Base-by-base conservation (phyloP, 2,888 invertebrate species). In the Hirtodrosophila histrioides region DNA sequence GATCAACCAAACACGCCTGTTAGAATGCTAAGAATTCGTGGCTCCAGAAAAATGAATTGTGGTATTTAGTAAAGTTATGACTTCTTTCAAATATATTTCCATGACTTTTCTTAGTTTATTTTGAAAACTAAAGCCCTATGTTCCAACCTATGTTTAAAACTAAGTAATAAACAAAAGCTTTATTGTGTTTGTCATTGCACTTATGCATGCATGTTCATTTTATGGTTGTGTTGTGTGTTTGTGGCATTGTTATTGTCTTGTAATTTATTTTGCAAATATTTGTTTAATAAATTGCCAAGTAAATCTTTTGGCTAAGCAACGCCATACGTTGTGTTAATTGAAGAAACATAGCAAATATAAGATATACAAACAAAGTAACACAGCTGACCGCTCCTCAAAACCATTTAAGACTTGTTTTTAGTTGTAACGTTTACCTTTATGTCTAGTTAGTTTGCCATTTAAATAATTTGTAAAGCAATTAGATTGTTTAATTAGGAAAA, bases 271-370 rank as follows among this genome's bases (percentile, higher is more conserved):
- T 12, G 43, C 45, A 43, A 61, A 58, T 62, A 63, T 63, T 77
- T 69, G 55, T 44, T 54, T 58, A 58, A 56, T 56, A 65, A 75
- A 64, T 70, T 69, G 50, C 54, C 41, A 49, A 61, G 36, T 12
- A 74, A 67, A 57, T 67, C 31, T 44, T 44, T 41, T 49, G 29
- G 43, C 17, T 27, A 24, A 24, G 24, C 23, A 37, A 35, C 40
- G 37, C 35, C 8, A 46, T 51, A 55, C 39, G 29, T 49, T 37
- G 17, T 50, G 33, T 17, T 73, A 58, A 64, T 68, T 54, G 41
- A 53, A 58, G 17, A 50, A 54, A 33, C 11, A 63, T 29, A 35
- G 29, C 23, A 27, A 27, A 11, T 31, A 31, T 6, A 31, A 31
- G 27, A 27, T 5, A 27, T 27, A 27, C 27, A 9, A 8, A 2